Base-by-base conservation (phyloP, 1,140 invertebrate genomes). In the Ceratina calcarata region DNA sequence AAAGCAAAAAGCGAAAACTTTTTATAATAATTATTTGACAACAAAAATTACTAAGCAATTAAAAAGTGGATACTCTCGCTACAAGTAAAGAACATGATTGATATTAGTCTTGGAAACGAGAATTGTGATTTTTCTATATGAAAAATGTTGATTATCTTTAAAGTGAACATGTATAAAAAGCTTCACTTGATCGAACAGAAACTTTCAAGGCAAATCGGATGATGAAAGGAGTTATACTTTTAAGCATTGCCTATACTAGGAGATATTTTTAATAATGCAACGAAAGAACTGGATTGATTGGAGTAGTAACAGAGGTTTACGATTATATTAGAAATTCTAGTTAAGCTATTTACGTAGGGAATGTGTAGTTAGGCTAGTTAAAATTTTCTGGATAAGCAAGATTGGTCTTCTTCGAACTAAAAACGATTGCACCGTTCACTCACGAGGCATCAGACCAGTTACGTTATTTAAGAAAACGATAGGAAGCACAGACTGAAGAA, bases 261-360 rank as follows among this genome's bases (percentile, higher is more conserved):
- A n/a, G 62, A 2, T n/a, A 16, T 32, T 70, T 70, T 71, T 71
- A 24, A 71, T 71, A 37, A 16, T 71, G 32, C 69, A 71, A 71
- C 69, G 69, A 61, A 71, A 49, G n/a, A 27, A 37, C 37, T 58
- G 3, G 15, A 60, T 22, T 20, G 27, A 70, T 70, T n/a, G 27
- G 49, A 20, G 18, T 7, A 62, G 27, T 61, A 15, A 24, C 20
- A 13, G 27, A 65, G 16, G 13, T 18, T 27, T 37, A 58, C 16
- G n/a, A 22, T 45, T 57, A 49, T 8, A 15, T 0, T 58, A 67
- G 51, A 51, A 61, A 45, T 67, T 75, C 61, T 55, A 57, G 2
- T 75, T 76, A 20, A 49, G 22, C 45, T 8, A 12, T 45, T 51
- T 49, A 10, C 32, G 6, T 60, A 60, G 15, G 37, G 4, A 15